Base-by-base conservation (phyloP, 2,797 vertebrate species). In the Okamejei kenojei region DNA sequence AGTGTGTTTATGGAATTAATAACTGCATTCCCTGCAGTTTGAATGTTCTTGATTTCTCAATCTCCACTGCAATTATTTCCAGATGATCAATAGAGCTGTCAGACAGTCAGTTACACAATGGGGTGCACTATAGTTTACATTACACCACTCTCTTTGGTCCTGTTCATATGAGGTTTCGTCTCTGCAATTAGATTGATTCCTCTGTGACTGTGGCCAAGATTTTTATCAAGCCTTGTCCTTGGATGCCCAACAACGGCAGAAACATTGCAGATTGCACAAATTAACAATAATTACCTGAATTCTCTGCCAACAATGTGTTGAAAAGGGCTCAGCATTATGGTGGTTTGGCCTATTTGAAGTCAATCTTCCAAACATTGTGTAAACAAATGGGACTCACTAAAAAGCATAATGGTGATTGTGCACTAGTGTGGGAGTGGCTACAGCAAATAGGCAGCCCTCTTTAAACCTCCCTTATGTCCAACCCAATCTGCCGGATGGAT, bases 81-180 rank as follows among this genome's bases (percentile, higher is more conserved):
- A 32, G 26, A 54, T 86, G 82, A 86, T 86, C 58, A 86, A 86
- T 63, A 65, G 63, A 86, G 58, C 29, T 86, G 82, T 86, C 82
- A 86, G 19, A 29, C 82, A n/a, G 58, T 84, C 26, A 63, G 29
- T 29, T 86, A 32, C n/a, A 86, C 82, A 54, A 54, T 54, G 32
- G 1, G 23, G 29, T 63, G 19, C 5, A 19, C 26, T n/a, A 32
- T 77, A 21, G 45, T 54, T 54, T 54, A 54, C 45, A 54, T 54
- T 54, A 54, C 45, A 54, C 45, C 45, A 54, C 45, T 54, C 23
- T 61, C 54, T 84, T 84, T 84, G 81, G 54, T 84, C 10, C 81
- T 84, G 81, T 73, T 38, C 71, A 8, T 71, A 38, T 73, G 88
- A 32, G 38, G 23, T 91, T 91, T 21, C 32, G 17, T 11, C 68